Conservation (phyloP, 2,113 vertebrate genomes). For the Suricata suricatta region DNA sequence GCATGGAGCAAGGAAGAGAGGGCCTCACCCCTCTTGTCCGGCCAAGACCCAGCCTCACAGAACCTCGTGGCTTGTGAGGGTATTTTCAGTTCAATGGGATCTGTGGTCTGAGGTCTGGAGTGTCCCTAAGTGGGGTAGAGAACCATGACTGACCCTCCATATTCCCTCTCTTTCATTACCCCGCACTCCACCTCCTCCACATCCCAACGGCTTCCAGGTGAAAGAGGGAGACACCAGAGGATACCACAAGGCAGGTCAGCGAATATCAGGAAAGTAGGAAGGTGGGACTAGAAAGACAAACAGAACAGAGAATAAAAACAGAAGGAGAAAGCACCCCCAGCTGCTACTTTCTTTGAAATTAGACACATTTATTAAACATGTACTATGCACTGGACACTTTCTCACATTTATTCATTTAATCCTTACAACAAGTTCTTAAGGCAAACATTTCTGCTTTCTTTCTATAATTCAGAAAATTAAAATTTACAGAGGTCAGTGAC, state of each 20-base stretch:
- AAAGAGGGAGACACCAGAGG: background rate
- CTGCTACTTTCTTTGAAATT: background rate
- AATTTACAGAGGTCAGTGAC: background rate
- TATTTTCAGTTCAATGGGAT: background rate
- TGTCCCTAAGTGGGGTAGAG: background rate
- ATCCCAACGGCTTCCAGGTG: background rate
- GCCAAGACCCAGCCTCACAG: background rate
- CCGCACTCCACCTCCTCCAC: background rate
- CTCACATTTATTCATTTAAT: slow-evolving; percentile 1
- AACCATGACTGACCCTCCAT: background rate
- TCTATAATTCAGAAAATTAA: background rate
- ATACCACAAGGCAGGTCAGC: background rate
- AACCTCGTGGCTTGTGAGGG: background rate
- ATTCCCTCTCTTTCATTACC: background rate
- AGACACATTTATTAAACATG: background rate
- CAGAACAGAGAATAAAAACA: background rate
- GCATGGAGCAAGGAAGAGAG: background rate
- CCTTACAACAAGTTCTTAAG: background rate
- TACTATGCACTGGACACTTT: background rate
- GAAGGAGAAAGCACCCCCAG: background rate
- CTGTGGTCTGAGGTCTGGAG: background rate
- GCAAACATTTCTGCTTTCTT: background rate
- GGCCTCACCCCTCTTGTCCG: background rate
- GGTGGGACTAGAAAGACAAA: background rate
- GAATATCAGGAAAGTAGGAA: background rate